phyloP scores from a whole-genome alignment of 1,140 invertebrate species.

The Bicyclus anynana region DNA sequence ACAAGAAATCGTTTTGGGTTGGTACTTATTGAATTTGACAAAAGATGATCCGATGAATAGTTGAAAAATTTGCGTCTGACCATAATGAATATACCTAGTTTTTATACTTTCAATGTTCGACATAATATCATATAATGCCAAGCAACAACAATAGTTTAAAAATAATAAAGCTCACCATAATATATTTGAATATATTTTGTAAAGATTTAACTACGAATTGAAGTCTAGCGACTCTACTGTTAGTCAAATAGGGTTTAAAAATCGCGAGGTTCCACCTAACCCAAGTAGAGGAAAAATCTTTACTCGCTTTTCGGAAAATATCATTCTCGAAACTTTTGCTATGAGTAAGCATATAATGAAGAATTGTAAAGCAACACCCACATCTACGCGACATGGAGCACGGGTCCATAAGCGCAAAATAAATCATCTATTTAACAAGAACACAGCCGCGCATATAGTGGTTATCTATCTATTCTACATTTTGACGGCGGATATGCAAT shows the following conservation, averaged over 20 bases:
- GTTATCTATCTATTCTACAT: background rate
- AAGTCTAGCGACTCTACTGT: constrained; percentile 71
- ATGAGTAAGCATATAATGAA: background rate
- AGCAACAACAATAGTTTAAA: constrained; percentile 60
- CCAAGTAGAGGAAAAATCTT: constrained; percentile 12
- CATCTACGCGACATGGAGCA: background rate
- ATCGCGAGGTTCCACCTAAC: constrained; percentile 16
- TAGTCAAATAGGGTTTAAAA: constrained; percentile 14
- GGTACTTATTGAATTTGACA: no score
- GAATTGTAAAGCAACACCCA: background rate
- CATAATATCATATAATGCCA: constrained; percentile 51
- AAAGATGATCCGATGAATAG: background rate
- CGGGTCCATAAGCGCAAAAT: background rate
- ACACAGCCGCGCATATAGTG: background rate
- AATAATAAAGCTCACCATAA: constrained; percentile 50
- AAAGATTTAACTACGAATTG: constrained; percentile 59
- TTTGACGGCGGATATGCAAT: background rate
- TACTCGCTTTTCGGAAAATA: constrained; percentile 5
- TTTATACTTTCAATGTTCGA: constrained; percentile 58
- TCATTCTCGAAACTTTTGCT: constrained; percentile 14
- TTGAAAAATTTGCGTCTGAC: no score
- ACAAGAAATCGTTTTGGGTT: no score
- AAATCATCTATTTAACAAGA: background rate
- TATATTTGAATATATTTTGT: constrained; percentile 47
- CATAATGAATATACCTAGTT: constrained; percentile 42